Evolutionary conservation across 2,888 invertebrate species (phyloP).

Genomic region (Tinea trinotella): DNA sequence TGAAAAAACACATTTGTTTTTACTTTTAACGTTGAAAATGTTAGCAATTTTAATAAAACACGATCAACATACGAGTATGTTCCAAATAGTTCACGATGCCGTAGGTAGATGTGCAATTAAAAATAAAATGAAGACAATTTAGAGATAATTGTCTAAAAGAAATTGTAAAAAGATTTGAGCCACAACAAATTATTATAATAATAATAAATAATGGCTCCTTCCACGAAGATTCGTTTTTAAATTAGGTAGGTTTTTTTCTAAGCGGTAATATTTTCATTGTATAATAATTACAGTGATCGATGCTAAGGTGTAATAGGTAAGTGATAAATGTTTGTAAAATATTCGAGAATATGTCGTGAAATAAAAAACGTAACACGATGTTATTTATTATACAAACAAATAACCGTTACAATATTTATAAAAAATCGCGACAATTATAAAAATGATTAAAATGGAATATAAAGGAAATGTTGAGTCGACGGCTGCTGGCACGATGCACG

Average conservation of each 20-base stretch:
- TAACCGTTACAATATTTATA: no score
- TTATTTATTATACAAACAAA: no score
- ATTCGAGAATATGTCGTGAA: no score
- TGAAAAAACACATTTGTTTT: background rate
- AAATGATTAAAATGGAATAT: no score
- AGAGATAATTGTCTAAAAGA: background rate
- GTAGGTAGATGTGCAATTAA: background rate
- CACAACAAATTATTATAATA: slow-evolving; percentile 1
- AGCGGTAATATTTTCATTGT: background rate
- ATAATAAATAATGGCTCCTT: background rate
- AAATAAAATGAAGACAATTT: slow-evolving; percentile 1
- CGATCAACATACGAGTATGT: background rate
- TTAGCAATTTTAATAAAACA: background rate
- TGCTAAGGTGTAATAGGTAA: background rate
- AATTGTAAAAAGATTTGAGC: background rate
- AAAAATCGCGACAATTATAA: no score
- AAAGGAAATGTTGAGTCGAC: no score
- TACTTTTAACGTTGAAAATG: background rate
- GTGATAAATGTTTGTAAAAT: no score
- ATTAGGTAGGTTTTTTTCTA: background rate
- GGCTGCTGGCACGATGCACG: no score
- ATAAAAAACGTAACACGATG: no score
- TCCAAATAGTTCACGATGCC: background rate
- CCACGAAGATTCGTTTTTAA: background rate
- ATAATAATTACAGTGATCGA: background rate